Evolutionary conservation across 2,888 invertebrate species (phyloP).

Genomic region (Megalurothrips usitatus): DNA sequence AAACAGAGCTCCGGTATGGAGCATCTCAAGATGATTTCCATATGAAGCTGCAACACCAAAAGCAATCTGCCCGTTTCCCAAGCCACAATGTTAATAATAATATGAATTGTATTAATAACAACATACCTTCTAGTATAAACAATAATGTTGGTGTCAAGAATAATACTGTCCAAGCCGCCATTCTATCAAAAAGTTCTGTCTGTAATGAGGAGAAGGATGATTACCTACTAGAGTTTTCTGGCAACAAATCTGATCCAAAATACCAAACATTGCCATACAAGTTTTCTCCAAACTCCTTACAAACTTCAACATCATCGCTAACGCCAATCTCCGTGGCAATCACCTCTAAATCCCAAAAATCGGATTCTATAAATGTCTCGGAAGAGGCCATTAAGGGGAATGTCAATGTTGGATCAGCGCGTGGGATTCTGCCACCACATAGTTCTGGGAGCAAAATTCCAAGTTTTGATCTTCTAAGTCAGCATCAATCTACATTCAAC

Average conservation of each 20-base stretch:
- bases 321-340: not conserved
- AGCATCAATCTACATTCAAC: not conserved
- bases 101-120: conserved; percentile 29
- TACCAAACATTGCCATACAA: conserved; percentile 89
- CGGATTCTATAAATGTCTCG: not conserved
- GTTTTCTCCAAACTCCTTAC: conserved; percentile 67
- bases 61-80: conserved; percentile 27
- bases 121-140: conserved; percentile 10
- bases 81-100: conserved; percentile 21
- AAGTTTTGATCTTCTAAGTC: conserved; percentile 10
- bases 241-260: conserved; percentile 82
- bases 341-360: not conserved
- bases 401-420: not conserved
- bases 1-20: not conserved
- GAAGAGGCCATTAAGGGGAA: not conserved
- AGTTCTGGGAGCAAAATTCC: not conserved
- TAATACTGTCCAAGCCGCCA: not conserved
- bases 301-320: conserved; percentile 47
- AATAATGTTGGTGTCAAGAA: not conserved
- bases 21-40: conserved; percentile 34
- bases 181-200: not conserved
- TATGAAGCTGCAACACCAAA: conserved; percentile 31
- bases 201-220: conserved; percentile 51
- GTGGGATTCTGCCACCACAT: not conserved
- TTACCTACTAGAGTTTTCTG: conserved; percentile 63